phyloP scores from a whole-genome alignment of 2,888 invertebrate species.

The Crioceris asparagi region DNA sequence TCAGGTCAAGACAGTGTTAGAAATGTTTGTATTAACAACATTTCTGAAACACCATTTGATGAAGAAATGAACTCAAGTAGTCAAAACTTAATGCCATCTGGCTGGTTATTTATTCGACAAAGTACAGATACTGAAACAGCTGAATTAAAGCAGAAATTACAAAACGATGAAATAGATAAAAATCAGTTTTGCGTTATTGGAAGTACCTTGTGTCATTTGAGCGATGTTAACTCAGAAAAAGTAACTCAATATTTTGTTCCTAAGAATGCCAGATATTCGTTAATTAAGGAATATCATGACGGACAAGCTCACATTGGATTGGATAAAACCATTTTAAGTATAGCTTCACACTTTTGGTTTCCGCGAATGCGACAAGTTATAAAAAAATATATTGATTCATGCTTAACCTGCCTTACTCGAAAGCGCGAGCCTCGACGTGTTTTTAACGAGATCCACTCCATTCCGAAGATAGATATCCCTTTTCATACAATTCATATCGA shows the following conservation, averaged over 20 bases:
- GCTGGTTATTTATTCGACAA: too few species aligned
- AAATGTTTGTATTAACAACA: background rate
- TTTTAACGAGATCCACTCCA: constrained; percentile 7
- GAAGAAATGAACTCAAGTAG: too few species aligned
- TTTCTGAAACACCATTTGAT: too few species aligned
- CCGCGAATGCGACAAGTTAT: constrained; percentile 12
- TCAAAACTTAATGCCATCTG: too few species aligned
- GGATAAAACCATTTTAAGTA: constrained; percentile 6
- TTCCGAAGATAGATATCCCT: constrained; percentile 6
- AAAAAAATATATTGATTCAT: constrained; percentile 4
- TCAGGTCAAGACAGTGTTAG: constrained; percentile 1
- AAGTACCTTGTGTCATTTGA: too few species aligned
- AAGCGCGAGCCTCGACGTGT: constrained; percentile 7
- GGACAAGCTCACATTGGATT: constrained; percentile 3
- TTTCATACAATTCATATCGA: constrained; percentile 12
- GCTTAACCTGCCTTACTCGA: constrained; percentile 8
- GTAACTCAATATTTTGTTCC: constrained; percentile 30
- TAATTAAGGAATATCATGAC: constrained; percentile 7
- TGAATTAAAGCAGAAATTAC: too few species aligned
- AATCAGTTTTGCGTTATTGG: too few species aligned
- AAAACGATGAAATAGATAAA: background rate
- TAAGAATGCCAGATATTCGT: constrained; percentile 21
- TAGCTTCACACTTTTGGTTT: constrained; percentile 12
- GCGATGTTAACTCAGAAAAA: too few species aligned
- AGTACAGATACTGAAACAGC: too few species aligned